Percentiles rank a stretch among this genome's conserved stretches.
phyloP scores from a whole-genome alignment of 2,113 vertebrate genomes.

The Pholis gunnellus region DNA sequence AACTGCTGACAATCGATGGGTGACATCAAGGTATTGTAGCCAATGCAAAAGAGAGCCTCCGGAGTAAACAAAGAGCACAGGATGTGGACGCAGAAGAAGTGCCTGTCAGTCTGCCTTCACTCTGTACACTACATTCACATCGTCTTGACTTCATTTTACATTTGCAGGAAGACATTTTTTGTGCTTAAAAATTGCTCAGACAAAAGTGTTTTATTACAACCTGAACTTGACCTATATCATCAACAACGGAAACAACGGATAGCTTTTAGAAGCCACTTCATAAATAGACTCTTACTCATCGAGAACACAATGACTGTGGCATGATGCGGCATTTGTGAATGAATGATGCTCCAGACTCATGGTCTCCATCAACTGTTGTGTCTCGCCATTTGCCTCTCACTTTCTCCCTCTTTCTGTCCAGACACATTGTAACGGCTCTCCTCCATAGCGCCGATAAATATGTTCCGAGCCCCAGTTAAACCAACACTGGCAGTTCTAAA shows the following conservation, averaged over 20 bases:
- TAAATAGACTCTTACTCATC: slow-evolving; percentile 38
- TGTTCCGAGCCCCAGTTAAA: slow-evolving; percentile 59
- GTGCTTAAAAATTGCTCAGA: background rate
- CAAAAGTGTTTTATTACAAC: background rate
- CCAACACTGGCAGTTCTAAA: slow-evolving; percentile 60
- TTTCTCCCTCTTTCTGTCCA: slow-evolving; percentile 15
- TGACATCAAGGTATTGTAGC: slow-evolving; percentile 69
- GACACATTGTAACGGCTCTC: slow-evolving; percentile 41
- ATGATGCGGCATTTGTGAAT: slow-evolving; percentile 23
- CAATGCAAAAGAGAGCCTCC: slow-evolving; percentile 72
- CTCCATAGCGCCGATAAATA: slow-evolving; percentile 42
- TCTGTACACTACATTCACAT: slow-evolving; percentile 9
- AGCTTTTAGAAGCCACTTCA: slow-evolving; percentile 19
- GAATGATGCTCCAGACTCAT: slow-evolving; percentile 34
- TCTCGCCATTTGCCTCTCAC: slow-evolving; percentile 21
- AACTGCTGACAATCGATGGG: slow-evolving; percentile 73
- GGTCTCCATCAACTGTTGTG: slow-evolving; percentile 36
- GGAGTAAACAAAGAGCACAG: slow-evolving; percentile 68
- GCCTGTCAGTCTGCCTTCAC: slow-evolving; percentile 41
- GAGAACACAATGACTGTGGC: background rate
- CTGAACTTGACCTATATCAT: background rate
- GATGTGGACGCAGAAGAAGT: slow-evolving; percentile 48
- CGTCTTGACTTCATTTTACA: slow-evolving; percentile 22
- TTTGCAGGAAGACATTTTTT: background rate
- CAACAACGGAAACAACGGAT: slow-evolving; percentile 1